phyloP scores from a whole-genome alignment of 2,797 vertebrate genomes.

The Trematomus bernacchii region DNA sequence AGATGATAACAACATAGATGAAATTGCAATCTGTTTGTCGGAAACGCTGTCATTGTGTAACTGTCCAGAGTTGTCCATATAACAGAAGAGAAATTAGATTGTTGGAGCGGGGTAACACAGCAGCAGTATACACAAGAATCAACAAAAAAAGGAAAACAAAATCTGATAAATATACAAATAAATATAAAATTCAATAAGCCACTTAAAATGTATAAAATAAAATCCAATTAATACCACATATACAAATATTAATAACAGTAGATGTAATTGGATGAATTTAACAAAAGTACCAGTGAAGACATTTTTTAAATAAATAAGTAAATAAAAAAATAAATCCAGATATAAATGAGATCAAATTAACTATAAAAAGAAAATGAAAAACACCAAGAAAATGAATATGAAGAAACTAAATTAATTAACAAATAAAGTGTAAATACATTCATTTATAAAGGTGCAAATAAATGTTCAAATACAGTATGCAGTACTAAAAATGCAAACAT shows the following conservation, averaged over 20 bases:
- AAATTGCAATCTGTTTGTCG: conserved; percentile 32
- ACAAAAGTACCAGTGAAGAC: neutral
- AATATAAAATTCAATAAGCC: neutral
- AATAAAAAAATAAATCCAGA: neutral
- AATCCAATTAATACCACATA: neutral
- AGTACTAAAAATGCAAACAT: neutral
- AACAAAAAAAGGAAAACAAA: neutral
- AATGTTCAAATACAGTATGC: too few relatives aligned
- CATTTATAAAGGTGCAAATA: too few relatives aligned
- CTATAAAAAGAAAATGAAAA: neutral
- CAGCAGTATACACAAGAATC: neutral
- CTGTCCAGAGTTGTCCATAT: neutral
- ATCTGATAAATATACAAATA: neutral
- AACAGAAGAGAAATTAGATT: neutral
- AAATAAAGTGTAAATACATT: neutral
- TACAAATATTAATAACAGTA: neutral
- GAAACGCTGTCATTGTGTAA: conserved; percentile 26
- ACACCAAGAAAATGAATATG: neutral
- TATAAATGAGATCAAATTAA: neutral
- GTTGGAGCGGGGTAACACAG: neutral
- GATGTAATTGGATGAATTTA: too few relatives aligned
- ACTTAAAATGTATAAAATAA: neutral
- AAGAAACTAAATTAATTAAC: neutral
- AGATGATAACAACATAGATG: conserved; percentile 35
- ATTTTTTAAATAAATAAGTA: neutral